Conservation (phyloP, 2,113 vertebrate genomes). For the Tretioscincus oriximinensis region DNA sequence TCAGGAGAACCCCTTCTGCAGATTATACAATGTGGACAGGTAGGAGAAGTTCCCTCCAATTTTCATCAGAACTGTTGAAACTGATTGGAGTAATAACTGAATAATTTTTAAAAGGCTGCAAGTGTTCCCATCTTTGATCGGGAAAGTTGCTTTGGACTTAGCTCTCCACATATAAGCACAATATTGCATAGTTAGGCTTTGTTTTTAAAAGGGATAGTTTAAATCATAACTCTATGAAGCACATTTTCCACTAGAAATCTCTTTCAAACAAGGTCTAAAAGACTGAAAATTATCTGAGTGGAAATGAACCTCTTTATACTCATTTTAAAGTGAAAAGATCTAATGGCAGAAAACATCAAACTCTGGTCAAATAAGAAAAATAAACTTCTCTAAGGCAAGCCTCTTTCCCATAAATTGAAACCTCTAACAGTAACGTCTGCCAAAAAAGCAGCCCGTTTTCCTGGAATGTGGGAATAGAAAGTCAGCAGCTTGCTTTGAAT, state of each 20-base stretch:
- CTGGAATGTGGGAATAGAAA: conserved; percentile 63
- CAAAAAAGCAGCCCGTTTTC: conserved; percentile 63
- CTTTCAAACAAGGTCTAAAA: conserved; percentile 6
- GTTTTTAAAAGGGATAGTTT: conserved; percentile 2
- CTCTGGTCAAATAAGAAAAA: conserved; percentile 67
- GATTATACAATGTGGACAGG: too few relatives aligned
- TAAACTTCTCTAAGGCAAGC: conserved; percentile 65
- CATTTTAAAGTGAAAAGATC: conserved; percentile 24
- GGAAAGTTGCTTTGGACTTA: neutral
- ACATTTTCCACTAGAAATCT: conserved; percentile 3
- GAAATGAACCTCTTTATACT: conserved; percentile 36
- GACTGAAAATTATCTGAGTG: conserved; percentile 44
- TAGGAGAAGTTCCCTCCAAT: neutral
- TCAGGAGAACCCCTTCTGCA: too few relatives aligned
- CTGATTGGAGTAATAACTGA: neutral
- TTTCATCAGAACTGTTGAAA: neutral
- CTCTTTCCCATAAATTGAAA: conserved; percentile 67
- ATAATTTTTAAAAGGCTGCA: neutral
- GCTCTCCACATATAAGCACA: neutral
- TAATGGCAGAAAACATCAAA: conserved; percentile 63
- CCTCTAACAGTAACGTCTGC: conserved; percentile 57
- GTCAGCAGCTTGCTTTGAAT: conserved; percentile 61
- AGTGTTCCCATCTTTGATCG: neutral
- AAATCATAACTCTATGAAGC: conserved; percentile 24
- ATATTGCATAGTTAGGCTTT: neutral